Evolutionary conservation across 2,113 vertebrate species (phyloP).

Genomic region (Oreochromis aureus): DNA sequence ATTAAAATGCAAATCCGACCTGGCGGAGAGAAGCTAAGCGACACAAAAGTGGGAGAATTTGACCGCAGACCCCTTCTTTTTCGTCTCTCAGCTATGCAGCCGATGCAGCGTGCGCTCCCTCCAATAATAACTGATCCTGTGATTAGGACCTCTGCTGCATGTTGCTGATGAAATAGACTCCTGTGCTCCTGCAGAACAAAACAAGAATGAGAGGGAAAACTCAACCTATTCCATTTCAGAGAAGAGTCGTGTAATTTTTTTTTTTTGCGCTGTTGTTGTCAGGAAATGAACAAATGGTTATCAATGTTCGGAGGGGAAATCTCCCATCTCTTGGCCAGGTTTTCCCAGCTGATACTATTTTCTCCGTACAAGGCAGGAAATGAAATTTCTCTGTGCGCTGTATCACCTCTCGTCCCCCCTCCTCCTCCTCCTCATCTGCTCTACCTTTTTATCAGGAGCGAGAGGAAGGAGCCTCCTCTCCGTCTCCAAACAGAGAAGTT

Average conservation of each 20-base stretch:
- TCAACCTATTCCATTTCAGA: conserved; percentile 78
- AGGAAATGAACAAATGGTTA: conserved; percentile 99
- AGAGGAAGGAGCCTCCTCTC: conserved; percentile 32
- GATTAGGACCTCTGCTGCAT: conserved; percentile 85
- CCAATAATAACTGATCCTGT: conserved; percentile 87
- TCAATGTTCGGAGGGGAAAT: conserved; percentile 86
- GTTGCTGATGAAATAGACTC: conserved; percentile 81
- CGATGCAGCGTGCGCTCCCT: conserved; percentile 68
- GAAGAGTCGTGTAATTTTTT: conserved; percentile 83
- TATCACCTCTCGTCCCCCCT: conserved; percentile 7
- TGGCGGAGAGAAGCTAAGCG: conserved; percentile 85
- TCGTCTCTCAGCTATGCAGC: conserved; percentile 30
- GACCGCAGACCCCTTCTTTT: conserved; percentile 71
- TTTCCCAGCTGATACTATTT: conserved; percentile 91
- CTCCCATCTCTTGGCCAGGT: conserved; percentile 87
- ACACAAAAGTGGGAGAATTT: conserved; percentile 88
- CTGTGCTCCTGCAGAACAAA: conserved; percentile 69
- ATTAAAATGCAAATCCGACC: conserved; percentile 99
- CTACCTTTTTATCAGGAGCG: conserved; percentile 74
- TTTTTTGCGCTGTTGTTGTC: conserved; percentile 86
- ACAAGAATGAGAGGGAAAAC: conserved; percentile 64
- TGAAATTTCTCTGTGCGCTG: conserved; percentile 79
- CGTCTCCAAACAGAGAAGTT: conserved; percentile 51
- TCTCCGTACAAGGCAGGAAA: conserved; percentile 90
- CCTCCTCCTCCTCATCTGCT: conserved; percentile 9